Conservation (phyloP, 2,113 vertebrate species). For the Lethenteron reissneri region DNA sequence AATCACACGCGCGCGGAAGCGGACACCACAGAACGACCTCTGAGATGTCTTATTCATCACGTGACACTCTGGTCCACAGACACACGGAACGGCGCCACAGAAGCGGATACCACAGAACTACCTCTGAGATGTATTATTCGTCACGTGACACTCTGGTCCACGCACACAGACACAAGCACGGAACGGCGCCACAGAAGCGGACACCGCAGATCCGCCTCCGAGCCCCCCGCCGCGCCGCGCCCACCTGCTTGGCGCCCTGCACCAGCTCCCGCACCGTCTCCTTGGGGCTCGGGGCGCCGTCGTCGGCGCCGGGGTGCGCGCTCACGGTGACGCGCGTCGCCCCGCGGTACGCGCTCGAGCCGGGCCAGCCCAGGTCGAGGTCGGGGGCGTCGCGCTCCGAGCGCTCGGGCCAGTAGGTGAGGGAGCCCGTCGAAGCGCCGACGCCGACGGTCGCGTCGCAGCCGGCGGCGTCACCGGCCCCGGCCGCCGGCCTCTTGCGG, state of each 20-base stretch:
- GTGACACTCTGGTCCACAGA: neutral
- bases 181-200: neutral
- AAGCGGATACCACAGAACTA: neutral
- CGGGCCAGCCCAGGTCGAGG: neutral
- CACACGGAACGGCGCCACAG: neutral
- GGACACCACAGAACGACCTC: neutral
- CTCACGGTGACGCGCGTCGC: neutral
- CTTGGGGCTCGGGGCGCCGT: neutral
- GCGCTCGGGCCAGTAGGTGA: neutral
- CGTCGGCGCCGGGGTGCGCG: neutral
- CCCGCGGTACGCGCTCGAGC: neutral
- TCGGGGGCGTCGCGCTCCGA: neutral
- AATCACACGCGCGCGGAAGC: neutral
- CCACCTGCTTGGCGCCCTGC: neutral
- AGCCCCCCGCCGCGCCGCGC: neutral
- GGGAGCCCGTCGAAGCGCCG: neutral
- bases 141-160: neutral
- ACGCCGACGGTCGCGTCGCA: accelerated
- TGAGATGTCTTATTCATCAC: neutral
- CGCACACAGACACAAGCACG: neutral
- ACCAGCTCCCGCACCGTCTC: neutral
- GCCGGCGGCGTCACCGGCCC: neutral
- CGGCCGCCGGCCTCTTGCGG: too few relatives aligned
- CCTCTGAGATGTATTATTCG: neutral
- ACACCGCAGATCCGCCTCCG: neutral